Percentiles rank a stretch among this genome's conserved stretches.
Evolutionary conservation across 2,888 invertebrate species (phyloP).

Genomic region (Ferdinandea cuprea): DNA sequence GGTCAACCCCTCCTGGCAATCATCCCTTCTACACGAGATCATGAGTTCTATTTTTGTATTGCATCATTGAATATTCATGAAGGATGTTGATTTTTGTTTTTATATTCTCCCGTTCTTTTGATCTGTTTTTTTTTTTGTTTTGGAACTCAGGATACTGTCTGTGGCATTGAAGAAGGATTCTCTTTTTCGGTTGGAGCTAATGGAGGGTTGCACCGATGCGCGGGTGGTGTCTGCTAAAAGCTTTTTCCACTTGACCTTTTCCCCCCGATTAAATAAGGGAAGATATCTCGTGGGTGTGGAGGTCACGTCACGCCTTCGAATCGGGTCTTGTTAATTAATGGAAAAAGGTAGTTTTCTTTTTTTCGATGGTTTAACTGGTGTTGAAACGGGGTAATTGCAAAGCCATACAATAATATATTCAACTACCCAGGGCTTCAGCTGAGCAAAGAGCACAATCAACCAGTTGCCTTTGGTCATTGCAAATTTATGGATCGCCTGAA

Average conservation of each 20-base stretch:
- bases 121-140: constrained; percentile 38
- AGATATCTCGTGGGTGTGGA: constrained; percentile 13
- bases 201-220: constrained; percentile 43
- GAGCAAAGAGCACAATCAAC: constrained; percentile 17
- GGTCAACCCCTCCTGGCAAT: constrained; percentile 60
- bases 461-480: constrained; percentile 29
- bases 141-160: constrained; percentile 29
- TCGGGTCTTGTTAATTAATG: constrained; percentile 47
- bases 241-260: constrained; percentile 69
- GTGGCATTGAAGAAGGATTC: constrained; percentile 8
- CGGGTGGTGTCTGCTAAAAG: constrained; percentile 54
- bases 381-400: constrained; percentile 31
- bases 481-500: neutral
- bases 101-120: constrained; percentile 1
- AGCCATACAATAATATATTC: constrained; percentile 27
- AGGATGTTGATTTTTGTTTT: constrained; percentile 50
- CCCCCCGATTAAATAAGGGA: constrained; percentile 44
- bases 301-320: constrained; percentile 40
- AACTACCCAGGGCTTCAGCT: constrained; percentile 10
- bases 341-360: constrained; percentile 11
- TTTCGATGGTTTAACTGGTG: constrained; percentile 26
- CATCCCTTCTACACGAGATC: constrained; percentile 57
- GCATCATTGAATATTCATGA: constrained; percentile 69
- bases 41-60: constrained; percentile 45
- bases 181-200: constrained; percentile 33